Evolutionary conservation across 2,888 invertebrate genomes (phyloP), one percentile per base, ranked within the genome.

Genomic region (Eupithecia subumbrata): DNA sequence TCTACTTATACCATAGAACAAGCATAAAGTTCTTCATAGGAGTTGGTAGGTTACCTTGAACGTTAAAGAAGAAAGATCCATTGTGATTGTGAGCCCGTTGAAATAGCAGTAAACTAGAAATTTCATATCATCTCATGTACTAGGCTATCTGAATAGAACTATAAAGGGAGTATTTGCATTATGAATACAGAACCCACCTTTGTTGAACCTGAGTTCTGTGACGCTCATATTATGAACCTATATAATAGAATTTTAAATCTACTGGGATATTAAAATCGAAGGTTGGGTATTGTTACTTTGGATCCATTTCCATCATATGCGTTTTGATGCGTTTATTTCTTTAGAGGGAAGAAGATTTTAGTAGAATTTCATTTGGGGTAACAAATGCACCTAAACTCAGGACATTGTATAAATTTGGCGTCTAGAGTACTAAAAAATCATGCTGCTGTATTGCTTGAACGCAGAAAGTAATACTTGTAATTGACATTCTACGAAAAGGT

Each of bases 21-120:
- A 30, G n/a, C 52, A 22, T 2, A 56, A 56, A 11, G 56, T 22
- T 22, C 56, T 60, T 60, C 12, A 22, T 22, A 52, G 8, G 1
- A 0, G 52, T 22, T 22, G 2, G 3, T 48, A 48, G 18, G 5
- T 18, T n/a, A 9, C 30, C 56, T 22, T 56, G 56, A 56, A 56
- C 22, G 12, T 60, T 60, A 25, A 60, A 60, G 56, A 11, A 25
- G 12, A 60, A 22, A 56, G 60, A 60, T 60, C 25, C 14, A 25
- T 56, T 60, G 14, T 25, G 60, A 25, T 5, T 25, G 25, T 22
- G 22, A 56, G 12, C 40, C 72, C 66, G 72, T 74, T 73, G 73
- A 74, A 76, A 76, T 66, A 52, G 66, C 37, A 69, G 68, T 77
- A 77, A 70, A 77, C 72, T 75, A 75, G 75, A 75, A 75, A 70